Evolutionary conservation across 2,797 vertebrate genomes (phyloP).

Genomic region (Siniperca undulata): DNA sequence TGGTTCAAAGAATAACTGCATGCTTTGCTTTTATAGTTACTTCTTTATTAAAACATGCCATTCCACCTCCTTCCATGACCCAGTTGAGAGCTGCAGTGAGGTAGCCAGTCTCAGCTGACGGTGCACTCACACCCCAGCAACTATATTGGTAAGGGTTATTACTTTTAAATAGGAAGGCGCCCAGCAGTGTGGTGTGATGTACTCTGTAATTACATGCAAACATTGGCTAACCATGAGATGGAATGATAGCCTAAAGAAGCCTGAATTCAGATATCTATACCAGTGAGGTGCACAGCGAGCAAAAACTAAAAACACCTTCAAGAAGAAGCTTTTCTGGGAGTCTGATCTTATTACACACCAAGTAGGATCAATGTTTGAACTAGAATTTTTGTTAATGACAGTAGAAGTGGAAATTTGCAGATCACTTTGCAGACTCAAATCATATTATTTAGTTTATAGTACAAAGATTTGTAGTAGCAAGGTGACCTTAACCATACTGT

Average conservation of each 20-base stretch:
- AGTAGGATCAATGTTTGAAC: background rate
- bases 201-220: conserved; percentile 55
- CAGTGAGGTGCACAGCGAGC: conserved; percentile 16
- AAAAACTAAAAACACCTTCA: background rate
- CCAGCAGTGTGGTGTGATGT: conserved; percentile 43
- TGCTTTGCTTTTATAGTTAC: conserved; percentile 49
- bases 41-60: conserved; percentile 53
- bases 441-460: background rate
- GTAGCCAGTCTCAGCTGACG: conserved; percentile 53
- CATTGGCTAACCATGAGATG: conserved; percentile 11
- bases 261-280: background rate
- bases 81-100: conserved; percentile 36
- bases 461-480: background rate
- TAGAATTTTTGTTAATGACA: background rate
- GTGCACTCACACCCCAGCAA: conserved; percentile 40
- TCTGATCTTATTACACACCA: background rate
- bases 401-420: background rate
- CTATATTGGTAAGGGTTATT: conserved; percentile 41
- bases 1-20: conserved; percentile 29
- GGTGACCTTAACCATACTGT: too few relatives aligned
- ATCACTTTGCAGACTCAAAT: background rate
- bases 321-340: background rate
- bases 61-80: conserved; percentile 56
- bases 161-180: conserved; percentile 41
- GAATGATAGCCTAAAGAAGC: background rate